Percentiles rank a stretch among this genome's conserved stretches.
These are phyloP conservation scores for Lamellibrachia luymesi DNA, from an alignment of 1,140 invertebrate species.

Conservation along the genomic window DNA sequence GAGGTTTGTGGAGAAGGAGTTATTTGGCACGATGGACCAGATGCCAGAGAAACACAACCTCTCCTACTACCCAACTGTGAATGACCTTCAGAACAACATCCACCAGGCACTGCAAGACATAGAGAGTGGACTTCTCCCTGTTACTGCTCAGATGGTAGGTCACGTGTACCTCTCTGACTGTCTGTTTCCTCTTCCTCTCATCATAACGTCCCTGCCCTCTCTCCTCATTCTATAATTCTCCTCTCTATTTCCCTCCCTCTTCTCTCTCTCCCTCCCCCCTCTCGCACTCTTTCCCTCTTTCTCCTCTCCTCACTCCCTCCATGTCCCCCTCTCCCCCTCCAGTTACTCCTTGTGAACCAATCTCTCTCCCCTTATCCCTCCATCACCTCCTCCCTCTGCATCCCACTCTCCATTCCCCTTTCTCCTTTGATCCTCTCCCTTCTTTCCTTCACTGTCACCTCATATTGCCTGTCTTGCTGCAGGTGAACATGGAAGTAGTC, in stretches of 20 bases:
- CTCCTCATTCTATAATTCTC: background rate
- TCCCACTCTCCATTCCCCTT: background rate
- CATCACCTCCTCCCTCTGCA: background rate
- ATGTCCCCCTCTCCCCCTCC: background rate
- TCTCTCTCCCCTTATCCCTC: background rate
- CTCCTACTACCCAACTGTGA: conserved; percentile 54
- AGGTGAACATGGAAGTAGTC: conserved; percentile 49
- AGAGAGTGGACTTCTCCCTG: conserved; percentile 45
- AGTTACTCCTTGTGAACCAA: too few species aligned
- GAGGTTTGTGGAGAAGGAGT: conserved; percentile 51
- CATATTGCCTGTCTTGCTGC: conserved; percentile 18
- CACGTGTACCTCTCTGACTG: background rate
- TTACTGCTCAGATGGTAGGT: conserved; percentile 42
- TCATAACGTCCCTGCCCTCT: background rate
- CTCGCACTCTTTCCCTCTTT: background rate
- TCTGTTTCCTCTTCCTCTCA: background rate
- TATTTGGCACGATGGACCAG: conserved; percentile 38
- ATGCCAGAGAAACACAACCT: conserved; percentile 52
- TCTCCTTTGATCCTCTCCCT: background rate
- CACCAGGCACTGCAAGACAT: conserved; percentile 55
- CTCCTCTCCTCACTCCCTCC: background rate
- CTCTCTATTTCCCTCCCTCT: background rate
- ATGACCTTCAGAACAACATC: conserved; percentile 57
- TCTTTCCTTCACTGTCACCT: conserved; percentile 10
- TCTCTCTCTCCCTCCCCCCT: background rate